Base-by-base conservation (phyloP, 2,888 invertebrate genomes). In the Eilema sororculum region DNA sequence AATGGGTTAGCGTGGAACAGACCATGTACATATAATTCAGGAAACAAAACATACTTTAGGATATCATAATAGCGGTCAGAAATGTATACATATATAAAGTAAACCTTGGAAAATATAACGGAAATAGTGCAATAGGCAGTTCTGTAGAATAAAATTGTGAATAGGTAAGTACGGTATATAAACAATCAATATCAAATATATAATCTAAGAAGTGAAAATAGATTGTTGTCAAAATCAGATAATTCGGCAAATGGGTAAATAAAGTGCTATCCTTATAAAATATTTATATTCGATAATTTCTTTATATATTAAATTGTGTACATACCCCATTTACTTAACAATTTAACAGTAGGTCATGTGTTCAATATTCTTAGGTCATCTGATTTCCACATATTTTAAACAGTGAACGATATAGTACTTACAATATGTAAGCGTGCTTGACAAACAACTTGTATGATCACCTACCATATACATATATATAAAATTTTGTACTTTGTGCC, bases 401-500 rank as follows among this genome's bases (percentile, higher is more conserved):
- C 16, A 37, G 33, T 13, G 16, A 22, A 24, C 8, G 16, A 24
- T 33, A 33, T n/a, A 20, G 20, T 33, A 33, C 22, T 41, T 24
- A 41, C 24, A 61, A 60, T 22, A 20, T 52, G 20, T 52, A n/a
- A n/a, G n/a, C 9, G 52, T 52, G 52, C 52, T 52, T n/a, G n/a
- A 52, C 52, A 52, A 52, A 52, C 52, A 52, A 62, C 24, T 46
- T n/a, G 41, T 25, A 6, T 20, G n/a, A 25, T 25, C 60, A 33
- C 24, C 60, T 60, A 67, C 46, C 46, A 61, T 13, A 65, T 33
- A 46, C 46, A 16, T n/a, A 24, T 30, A 59, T 37, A 66, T 46
- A 13, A 10, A 46, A 60, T 41, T 78, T 81, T 80, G 79, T 81
- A 80, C 76, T 68, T 69, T 76, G 75, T 78, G 74, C 77, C 71